Conservation (phyloP, 2,797 vertebrate genomes). For the Craterocephalus amniculus region DNA sequence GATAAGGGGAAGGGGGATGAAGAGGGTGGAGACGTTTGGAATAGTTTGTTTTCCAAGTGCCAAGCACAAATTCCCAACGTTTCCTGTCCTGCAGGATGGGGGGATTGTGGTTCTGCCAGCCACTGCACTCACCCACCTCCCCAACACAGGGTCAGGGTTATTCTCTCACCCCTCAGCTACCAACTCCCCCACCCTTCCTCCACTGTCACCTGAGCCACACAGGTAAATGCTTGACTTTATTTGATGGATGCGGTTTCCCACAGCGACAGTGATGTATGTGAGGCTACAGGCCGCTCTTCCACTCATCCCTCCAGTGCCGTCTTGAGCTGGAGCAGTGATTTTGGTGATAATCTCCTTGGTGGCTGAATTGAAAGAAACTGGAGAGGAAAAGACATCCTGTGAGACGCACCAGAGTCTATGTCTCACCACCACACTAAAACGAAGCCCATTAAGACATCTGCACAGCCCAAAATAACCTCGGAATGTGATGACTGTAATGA, state of each 20-base stretch:
- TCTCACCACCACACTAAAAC: constrained; percentile 71
- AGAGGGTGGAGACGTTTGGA: constrained; percentile 13
- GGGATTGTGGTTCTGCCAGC: neutral
- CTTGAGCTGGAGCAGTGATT: constrained; percentile 75
- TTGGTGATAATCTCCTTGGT: constrained; percentile 74
- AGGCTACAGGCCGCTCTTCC: constrained; percentile 26
- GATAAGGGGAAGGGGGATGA: constrained; percentile 5
- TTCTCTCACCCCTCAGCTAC: constrained; percentile 61
- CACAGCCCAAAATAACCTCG: constrained; percentile 25
- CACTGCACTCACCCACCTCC: neutral
- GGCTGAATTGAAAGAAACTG: constrained; percentile 53
- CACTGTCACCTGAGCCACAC: constrained; percentile 85
- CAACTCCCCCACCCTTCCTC: constrained; percentile 46
- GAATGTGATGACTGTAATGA: constrained; percentile 1
- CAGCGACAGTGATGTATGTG: constrained; percentile 77
- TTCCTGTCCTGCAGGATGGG: neutral
- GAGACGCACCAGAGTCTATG: constrained; percentile 61
- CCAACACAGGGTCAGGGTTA: constrained; percentile 72
- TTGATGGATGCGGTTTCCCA: constrained; percentile 85
- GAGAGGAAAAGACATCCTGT: constrained; percentile 76
- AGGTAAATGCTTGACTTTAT: constrained; percentile 85
- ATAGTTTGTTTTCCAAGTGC: neutral
- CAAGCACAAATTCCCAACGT: constrained; percentile 13
- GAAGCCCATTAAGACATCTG: constrained; percentile 34
- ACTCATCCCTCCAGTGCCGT: constrained; percentile 30